Percentiles rank a stretch among this genome's conserved stretches.
These are phyloP conservation scores for Serranus cabrilla DNA, from an alignment of 2,797 vertebrate genomes.

Conservation along the genomic window DNA sequence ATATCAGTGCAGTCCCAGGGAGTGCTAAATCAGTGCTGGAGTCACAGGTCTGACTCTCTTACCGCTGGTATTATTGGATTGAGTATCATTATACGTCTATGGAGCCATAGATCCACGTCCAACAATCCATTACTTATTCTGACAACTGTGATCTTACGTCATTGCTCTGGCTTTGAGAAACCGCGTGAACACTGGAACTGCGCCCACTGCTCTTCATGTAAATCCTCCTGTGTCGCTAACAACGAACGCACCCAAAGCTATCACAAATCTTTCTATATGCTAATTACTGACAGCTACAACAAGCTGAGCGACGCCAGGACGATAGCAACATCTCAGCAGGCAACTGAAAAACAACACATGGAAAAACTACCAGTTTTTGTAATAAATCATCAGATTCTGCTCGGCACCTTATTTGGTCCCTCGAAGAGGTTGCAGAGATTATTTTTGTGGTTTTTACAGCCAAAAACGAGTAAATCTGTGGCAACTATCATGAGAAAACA, in stretches of 20 bases:
- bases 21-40: not conserved
- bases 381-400: constrained; percentile 19
- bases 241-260: constrained; percentile 23
- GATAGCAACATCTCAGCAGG: constrained; percentile 32
- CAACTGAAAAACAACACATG: constrained; percentile 30
- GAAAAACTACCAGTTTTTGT: constrained; percentile 7
- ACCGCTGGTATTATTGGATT: not conserved
- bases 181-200: not conserved
- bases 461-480: not conserved
- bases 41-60: constrained; percentile 15
- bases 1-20: not conserved
- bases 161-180: constrained; percentile 14
- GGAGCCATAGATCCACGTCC: constrained; percentile 1
- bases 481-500: not conserved
- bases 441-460: constrained; percentile 18
- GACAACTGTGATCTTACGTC: constrained; percentile 34
- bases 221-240: constrained; percentile 31
- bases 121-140: constrained; percentile 16
- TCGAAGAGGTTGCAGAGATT: constrained; percentile 4
- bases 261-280: constrained; percentile 25
- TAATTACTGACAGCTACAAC: constrained; percentile 42
- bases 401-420: constrained; percentile 2
- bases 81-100: constrained; percentile 7
- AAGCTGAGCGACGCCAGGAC: constrained; percentile 20
- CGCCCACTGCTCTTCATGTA: not conserved